Evolutionary conservation across 92 coral and sea anemone species (phyloP).

Genomic region (Metridium senile): DNA sequence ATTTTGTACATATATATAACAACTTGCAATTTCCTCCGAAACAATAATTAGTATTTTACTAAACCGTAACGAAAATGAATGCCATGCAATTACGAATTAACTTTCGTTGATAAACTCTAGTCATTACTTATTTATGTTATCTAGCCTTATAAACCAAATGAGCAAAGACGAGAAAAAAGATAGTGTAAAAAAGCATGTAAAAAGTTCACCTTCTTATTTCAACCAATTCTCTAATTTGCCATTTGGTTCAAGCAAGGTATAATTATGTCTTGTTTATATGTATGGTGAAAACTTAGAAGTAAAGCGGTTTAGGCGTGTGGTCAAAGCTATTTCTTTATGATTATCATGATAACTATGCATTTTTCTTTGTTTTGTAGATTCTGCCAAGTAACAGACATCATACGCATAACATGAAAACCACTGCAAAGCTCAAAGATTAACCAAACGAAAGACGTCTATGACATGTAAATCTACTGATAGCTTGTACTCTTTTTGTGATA

Average conservation of each 20-base stretch:
- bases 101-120: background rate
- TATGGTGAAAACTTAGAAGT: background rate
- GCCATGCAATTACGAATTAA: background rate
- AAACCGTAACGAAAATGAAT: background rate
- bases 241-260: background rate
- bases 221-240: background rate
- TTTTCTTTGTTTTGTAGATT: conserved; percentile 31
- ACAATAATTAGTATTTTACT: background rate
- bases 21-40: background rate
- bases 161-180: no score
- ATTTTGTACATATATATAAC: no score
- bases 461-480: background rate
- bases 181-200: no score
- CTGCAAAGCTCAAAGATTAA: background rate
- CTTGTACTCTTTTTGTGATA: background rate
- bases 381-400: conserved; percentile 36
- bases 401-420: background rate
- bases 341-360: conserved; percentile 26
- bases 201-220: background rate
- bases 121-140: background rate
- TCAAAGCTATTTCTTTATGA: background rate
- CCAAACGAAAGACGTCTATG: background rate
- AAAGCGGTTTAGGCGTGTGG: background rate
- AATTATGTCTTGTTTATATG: background rate
- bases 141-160: no score